Evolutionary conservation across 2,797 vertebrate species (phyloP).

Genomic region (Nannoperca obscura): DNA sequence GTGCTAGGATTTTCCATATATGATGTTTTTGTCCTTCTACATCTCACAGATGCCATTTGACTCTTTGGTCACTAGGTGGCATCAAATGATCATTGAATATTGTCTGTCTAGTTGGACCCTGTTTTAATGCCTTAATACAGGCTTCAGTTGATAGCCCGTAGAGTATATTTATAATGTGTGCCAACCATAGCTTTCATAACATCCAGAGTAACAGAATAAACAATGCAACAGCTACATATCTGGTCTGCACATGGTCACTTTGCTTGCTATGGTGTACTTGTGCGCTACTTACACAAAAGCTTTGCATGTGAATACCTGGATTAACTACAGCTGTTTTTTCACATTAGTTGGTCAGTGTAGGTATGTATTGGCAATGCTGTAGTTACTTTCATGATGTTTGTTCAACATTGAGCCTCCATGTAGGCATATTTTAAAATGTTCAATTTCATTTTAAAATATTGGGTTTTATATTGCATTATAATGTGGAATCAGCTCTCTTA

Average conservation of each 20-base stretch:
- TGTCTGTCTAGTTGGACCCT: not conserved
- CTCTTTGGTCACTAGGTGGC: slow-evolving; percentile 75
- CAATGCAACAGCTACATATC: not conserved
- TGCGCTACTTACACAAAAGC: not conserved
- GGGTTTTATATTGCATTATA: not conserved
- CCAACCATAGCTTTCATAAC: not conserved
- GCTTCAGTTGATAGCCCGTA: not conserved
- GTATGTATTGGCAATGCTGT: not conserved
- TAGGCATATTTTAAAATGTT: no score
- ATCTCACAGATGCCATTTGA: slow-evolving; percentile 1
- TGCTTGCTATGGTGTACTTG: not conserved
- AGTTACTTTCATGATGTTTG: not conserved
- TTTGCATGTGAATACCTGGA: not conserved
- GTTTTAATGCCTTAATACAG: not conserved
- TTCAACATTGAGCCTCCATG: not conserved
- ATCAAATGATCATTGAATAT: slow-evolving; percentile 62
- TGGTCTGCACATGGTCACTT: not conserved
- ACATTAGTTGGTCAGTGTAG: not conserved
- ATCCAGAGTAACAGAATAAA: not conserved
- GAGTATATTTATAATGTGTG: not conserved
- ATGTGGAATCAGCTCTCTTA: not conserved
- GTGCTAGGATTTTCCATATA: not conserved
- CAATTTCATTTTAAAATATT: not conserved
- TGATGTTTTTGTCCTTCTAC: not conserved
- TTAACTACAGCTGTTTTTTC: not conserved